Evolutionary conservation across 2,113 vertebrate species (phyloP), one percentile per base, ranked within the genome.

Genomic region (Candoia aspera): DNA sequence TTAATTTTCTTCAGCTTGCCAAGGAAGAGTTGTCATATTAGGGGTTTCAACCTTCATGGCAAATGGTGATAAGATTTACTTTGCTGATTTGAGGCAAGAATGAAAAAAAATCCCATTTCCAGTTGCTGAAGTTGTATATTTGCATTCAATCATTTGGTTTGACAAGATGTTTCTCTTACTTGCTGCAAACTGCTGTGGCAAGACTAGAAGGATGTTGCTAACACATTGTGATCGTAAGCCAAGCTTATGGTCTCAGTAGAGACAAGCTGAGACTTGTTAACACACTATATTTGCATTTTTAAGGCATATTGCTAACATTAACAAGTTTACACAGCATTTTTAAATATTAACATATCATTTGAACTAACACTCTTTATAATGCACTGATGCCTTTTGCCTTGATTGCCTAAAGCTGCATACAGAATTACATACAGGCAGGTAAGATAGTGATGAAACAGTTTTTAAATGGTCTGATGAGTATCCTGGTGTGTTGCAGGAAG

Each of bases 31-130:
- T 95, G 95, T 95, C 79, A 60, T 91, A 1, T 94, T 95, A 37
- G 90, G 88, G 94, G 92, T 86, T 95, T 96, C 89, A 85, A 91
- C 92, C 33, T 21, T 90, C 60, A 94, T 95, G 95, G 88, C 91
- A 92, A 91, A 95, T 79, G 92, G 54, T 88, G 96, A 84, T 37
- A 94, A 42, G 88, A 90, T 91, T 96, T 92, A 0, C 1, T 86
- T 88, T 88, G 55, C 26, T 37, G 55, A 49, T 58, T 55, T 93
- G 42, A 10, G 60, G 68, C 68, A 92, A 83, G 88, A 12, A 84
- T 93, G 91, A 21, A 89, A 49, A 94, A 59, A 0, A 0, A 57
- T 84, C 15, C 26, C 55, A 90, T 84, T 95, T 42, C 0, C 54
- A 60, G 84, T 33, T 90, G 1, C 42, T 64, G 19, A 62, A 88